These are phyloP conservation scores for Lanistes nyassanus DNA, from an alignment of 1,140 invertebrate genomes.

Conservation along the genomic window DNA sequence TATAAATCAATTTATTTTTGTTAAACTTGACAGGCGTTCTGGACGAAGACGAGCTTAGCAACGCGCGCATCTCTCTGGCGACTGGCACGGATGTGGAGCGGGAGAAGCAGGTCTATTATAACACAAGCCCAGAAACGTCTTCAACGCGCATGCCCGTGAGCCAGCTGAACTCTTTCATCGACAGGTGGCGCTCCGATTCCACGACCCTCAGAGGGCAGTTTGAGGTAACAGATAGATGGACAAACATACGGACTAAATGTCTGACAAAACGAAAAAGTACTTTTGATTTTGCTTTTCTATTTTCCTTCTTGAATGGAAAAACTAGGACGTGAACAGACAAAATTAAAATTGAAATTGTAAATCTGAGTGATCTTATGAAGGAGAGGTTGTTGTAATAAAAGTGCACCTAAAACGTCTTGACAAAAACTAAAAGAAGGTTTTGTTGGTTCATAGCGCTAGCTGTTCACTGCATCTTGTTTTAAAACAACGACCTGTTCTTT, in stretches of 20 bases:
- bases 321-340: too few species aligned
- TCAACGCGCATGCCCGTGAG: background rate
- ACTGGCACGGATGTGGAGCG: slow-evolving; percentile 7
- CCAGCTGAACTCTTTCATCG: slow-evolving; percentile 4
- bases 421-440: too few species aligned
- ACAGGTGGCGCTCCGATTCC: slow-evolving; percentile 2
- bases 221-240: background rate
- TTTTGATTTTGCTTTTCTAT: too few species aligned
- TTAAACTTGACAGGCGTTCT: background rate
- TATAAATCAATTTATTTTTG: too few species aligned
- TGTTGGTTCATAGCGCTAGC: too few species aligned
- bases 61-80: slow-evolving; percentile 18
- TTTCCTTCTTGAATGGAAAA: too few species aligned
- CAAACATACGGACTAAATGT: too few species aligned
- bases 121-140: background rate
- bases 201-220: slow-evolving; percentile 12
- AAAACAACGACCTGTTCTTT: background rate
- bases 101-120: slow-evolving; percentile 22
- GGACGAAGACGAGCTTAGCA: slow-evolving; percentile 21
- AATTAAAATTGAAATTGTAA: too few species aligned
- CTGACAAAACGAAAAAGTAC: too few species aligned
- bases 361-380: too few species aligned
- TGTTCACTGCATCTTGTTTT: background rate
- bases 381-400: too few species aligned
- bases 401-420: too few species aligned